phyloP scores from a whole-genome alignment of 2,113 vertebrate genomes.

The Desmodus rotundus region DNA sequence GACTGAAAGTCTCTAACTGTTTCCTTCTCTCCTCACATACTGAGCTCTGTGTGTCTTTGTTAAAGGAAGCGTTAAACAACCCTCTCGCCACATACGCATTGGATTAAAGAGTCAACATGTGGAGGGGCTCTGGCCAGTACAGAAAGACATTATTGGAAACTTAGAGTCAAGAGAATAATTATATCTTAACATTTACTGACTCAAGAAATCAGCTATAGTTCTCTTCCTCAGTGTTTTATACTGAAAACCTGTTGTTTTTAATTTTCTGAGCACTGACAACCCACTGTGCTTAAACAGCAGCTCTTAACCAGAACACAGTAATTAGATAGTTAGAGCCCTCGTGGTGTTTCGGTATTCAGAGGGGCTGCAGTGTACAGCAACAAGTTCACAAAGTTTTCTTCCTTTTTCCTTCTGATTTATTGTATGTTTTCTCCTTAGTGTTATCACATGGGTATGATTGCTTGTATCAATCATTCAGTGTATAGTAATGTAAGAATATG shows the following conservation, averaged over 20 bases:
- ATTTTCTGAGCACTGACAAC: conserved; percentile 49
- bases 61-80: conserved; percentile 47
- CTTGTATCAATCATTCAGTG: neutral
- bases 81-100: neutral
- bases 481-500: neutral
- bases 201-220: neutral
- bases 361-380: neutral
- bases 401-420: neutral
- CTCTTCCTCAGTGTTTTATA: neutral
- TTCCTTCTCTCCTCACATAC: conserved; percentile 53
- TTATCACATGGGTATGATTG: neutral
- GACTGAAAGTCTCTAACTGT: conserved; percentile 47
- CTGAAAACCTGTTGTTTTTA: conserved; percentile 61
- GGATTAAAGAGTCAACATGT: neutral
- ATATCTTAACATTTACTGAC: neutral
- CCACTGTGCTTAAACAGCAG: conserved; percentile 59
- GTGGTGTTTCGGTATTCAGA: neutral
- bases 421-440: neutral
- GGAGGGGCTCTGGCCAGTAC: neutral
- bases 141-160: conserved; percentile 14
- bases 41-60: conserved; percentile 29
- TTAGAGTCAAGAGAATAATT: neutral
- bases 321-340: conserved; percentile 45
- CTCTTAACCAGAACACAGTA: conserved; percentile 56
- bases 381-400: neutral